Evolutionary conservation across 2,888 invertebrate species (phyloP), one percentile per base, ranked within the genome.

Genomic region (Dryadula phaetusa): DNA sequence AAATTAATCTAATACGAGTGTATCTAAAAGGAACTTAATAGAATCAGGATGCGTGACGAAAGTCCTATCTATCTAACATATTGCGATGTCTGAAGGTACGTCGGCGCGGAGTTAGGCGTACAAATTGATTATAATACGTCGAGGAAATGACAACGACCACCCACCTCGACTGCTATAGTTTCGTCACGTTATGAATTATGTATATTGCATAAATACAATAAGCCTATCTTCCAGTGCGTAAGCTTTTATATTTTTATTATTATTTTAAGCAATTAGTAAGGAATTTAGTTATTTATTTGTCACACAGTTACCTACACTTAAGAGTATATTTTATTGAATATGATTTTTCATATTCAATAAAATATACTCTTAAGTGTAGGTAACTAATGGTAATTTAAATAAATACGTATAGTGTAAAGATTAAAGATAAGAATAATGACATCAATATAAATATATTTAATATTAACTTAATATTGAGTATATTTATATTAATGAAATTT

Each of bases 81-180:
- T 78, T 74, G 71, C 71, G 71, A 75, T 76, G 78, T 73, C 76
- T 76, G 76, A 71, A 78, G 77, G 75, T 76, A 78, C 75, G 81
- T 79, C 75, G 75, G 79, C 76, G 79, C 78, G 73, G 75, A 80
- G 87, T 87, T 85, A 86, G 85, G 88, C 90, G 86, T 88, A 90
- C 87, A 90, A 92, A 92, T 91, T 89, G 91, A 91, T 91, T 90
- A 88, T 85, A 76, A 77, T 78, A 79, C 83, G 82, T 84, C 84
- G 88, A 87, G 81, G 78, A 81, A 74, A 84, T 82, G 87, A 83
- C 87, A 83, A 79, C 74, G 88, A 77, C 92, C 92, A 91, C 92
- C 91, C 92, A 90, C 85, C 82, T 77, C 68, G 88, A 69, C 66
- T 65, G 64, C 58, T 66, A 66, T 66, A 70, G 61, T 72, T 72